These are phyloP conservation scores for Eublepharis macularius DNA, from an alignment of 2,113 vertebrate species.

Conservation along the genomic window DNA sequence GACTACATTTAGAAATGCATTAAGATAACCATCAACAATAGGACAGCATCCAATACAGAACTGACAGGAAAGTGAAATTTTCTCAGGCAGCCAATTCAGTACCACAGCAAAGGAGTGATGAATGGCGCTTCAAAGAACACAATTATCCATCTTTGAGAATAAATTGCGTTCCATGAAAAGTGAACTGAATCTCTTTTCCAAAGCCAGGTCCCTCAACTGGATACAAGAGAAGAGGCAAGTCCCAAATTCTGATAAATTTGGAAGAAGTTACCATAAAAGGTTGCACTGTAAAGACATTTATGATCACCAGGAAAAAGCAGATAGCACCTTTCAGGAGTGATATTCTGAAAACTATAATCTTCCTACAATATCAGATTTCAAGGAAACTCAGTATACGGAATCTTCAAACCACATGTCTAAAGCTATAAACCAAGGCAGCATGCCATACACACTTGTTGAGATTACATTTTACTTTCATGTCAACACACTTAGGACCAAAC, in stretches of 20 bases:
- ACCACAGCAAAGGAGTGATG: background rate
- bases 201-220: background rate
- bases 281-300: background rate
- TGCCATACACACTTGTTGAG: too few species aligned
- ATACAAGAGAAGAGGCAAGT: background rate
- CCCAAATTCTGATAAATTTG: background rate
- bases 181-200: background rate
- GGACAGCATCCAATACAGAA: slow-evolving; percentile 18
- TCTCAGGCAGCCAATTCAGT: background rate
- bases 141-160: background rate
- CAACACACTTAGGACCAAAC: background rate
- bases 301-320: too few species aligned
- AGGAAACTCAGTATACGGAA: background rate
- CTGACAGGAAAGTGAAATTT: slow-evolving; percentile 26
- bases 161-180: background rate
- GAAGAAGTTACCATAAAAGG: background rate
- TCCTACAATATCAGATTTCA: background rate
- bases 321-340: background rate
- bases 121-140: background rate
- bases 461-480: background rate
- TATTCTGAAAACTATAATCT: background rate
- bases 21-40: slow-evolving; percentile 32
- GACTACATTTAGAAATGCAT: slow-evolving; percentile 41
- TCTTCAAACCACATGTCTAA: background rate
- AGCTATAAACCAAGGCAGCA: background rate